Conservation (phyloP, 2,113 vertebrate genomes). For the Poicephalus gulielmi region DNA sequence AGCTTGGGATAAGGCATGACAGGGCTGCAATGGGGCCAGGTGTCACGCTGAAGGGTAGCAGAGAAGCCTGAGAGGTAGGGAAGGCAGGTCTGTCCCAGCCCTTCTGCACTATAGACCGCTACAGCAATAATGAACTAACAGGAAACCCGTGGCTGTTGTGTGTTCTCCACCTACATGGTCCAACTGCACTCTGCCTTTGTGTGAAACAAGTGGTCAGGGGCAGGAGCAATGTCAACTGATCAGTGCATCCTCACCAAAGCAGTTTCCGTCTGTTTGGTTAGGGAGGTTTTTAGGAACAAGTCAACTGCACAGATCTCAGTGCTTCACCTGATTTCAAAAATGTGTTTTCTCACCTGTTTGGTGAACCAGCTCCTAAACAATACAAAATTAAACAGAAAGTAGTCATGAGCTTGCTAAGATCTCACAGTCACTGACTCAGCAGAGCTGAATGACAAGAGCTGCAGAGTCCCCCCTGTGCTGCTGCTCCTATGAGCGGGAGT, state of each 20-base stretch:
- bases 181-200: neutral
- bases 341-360: neutral
- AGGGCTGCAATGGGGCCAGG: neutral
- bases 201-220: neutral
- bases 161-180: neutral
- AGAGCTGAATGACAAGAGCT: neutral
- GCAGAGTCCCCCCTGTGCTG: neutral
- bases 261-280: neutral
- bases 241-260: neutral
- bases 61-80: neutral
- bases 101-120: neutral
- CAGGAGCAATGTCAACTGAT: fast-evolving
- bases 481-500: neutral
- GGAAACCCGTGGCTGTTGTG: neutral
- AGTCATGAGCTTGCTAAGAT: neutral
- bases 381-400: neutral
- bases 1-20: neutral
- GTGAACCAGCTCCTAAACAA: neutral
- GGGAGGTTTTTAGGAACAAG: neutral
- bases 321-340: neutral
- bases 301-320: neutral
- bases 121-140: neutral
- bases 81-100: neutral
- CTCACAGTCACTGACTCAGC: neutral
- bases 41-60: neutral